Percentiles rank a stretch among this genome's conserved stretches.
Conservation (phyloP, 2,797 vertebrate genomes). For the Acanthiza pusilla region DNA sequence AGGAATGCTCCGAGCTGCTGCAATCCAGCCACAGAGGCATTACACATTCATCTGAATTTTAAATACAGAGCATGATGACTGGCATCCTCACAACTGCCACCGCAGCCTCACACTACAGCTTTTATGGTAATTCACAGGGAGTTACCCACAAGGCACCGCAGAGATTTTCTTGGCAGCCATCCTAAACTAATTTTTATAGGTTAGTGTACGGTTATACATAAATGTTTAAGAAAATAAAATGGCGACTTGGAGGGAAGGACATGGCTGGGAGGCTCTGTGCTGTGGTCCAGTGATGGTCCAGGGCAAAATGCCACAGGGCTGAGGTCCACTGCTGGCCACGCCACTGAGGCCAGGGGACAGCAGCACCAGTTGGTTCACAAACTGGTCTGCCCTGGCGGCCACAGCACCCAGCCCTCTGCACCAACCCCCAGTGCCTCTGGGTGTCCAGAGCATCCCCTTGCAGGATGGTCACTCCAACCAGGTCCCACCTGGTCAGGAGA, state of each 20-base stretch:
- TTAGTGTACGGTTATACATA: conserved; percentile 59
- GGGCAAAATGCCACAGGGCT: accelerated
- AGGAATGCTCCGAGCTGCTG: not conserved
- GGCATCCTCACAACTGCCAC: conserved; percentile 50
- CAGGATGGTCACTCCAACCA: not conserved
- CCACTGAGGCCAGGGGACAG: accelerated
- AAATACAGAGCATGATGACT: conserved; percentile 62
- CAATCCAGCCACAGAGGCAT: conserved; percentile 7
- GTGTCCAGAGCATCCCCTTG: not conserved
- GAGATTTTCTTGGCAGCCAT: conserved; percentile 72
- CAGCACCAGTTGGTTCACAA: not conserved
- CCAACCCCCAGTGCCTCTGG: accelerated
- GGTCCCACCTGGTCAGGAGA: not conserved
- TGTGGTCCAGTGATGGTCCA: not conserved
- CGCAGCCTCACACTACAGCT: conserved; percentile 52
- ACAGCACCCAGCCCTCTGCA: not conserved
- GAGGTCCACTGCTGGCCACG: accelerated
- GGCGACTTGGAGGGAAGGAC: not conserved
- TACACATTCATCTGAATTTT: conserved; percentile 62
- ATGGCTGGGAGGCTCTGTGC: not conserved
- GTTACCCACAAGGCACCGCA: conserved; percentile 76
- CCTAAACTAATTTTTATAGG: conserved; percentile 74
- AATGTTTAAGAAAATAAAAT: conserved; percentile 54
- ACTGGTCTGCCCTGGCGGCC: not conserved
- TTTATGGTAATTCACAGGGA: conserved; percentile 72